phyloP scores from a whole-genome alignment of 2,113 vertebrate species.

The Colistium nudipinnis region DNA sequence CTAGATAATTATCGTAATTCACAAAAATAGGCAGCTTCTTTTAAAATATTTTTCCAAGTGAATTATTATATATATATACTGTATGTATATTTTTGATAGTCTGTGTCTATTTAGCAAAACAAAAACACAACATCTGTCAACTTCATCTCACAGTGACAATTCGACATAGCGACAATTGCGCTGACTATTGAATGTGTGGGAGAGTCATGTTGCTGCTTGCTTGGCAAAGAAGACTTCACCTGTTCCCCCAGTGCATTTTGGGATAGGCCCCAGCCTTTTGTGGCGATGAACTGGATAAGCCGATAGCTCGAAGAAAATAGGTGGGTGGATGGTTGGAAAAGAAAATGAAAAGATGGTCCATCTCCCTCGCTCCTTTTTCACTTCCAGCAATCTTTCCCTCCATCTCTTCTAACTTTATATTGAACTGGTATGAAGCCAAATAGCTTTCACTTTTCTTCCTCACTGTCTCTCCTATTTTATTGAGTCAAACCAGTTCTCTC shows the following conservation, averaged over 20 bases:
- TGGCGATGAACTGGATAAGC: not conserved
- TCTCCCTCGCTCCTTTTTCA: constrained; percentile 22
- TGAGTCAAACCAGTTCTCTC: constrained; percentile 14
- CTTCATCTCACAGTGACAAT: not conserved
- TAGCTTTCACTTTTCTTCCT: constrained; percentile 40
- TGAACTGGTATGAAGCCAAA: constrained; percentile 51
- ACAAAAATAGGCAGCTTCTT: no score
- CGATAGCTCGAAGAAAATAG: constrained; percentile 17
- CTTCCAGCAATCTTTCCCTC: constrained; percentile 34
- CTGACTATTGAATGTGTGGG: not conserved
- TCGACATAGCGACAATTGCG: no score
- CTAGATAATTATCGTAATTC: no score
- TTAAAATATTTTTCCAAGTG: no score
- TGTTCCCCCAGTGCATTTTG: not conserved
- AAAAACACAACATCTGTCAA: not conserved
- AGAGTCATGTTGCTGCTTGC: not conserved
- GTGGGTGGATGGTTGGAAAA: constrained; percentile 12
- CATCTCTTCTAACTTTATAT: constrained; percentile 49
- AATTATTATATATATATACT: no score
- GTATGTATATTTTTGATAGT: not conserved
- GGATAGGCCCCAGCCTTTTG: not conserved
- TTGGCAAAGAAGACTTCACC: not conserved
- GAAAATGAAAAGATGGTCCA: constrained; percentile 32
- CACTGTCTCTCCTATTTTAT: constrained; percentile 40
- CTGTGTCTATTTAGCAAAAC: no score